Evolutionary conservation across 2,888 invertebrate genomes (phyloP).

Genomic region (Drosophila stalkeri): DNA sequence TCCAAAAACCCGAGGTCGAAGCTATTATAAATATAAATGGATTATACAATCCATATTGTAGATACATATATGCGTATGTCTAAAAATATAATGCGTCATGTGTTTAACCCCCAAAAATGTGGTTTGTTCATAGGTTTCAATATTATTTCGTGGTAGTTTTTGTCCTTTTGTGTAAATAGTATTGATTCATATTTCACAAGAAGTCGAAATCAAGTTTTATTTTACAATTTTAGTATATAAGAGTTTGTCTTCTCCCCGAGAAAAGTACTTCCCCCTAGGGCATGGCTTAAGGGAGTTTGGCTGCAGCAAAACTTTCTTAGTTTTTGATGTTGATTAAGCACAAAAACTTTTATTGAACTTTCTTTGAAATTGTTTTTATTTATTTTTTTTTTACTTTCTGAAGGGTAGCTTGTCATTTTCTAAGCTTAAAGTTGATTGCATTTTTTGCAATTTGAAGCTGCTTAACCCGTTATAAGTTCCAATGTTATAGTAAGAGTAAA

Average conservation of each 20-base stretch:
- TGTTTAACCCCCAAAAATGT: slow-evolving; percentile 13
- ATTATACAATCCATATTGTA: slow-evolving; percentile 8
- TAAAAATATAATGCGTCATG: slow-evolving; percentile 40
- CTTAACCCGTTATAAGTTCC: not conserved
- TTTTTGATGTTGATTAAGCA: slow-evolving; percentile 48
- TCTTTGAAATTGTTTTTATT: slow-evolving; percentile 12
- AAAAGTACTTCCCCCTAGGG: slow-evolving; percentile 1
- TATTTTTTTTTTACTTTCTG: slow-evolving; percentile 18
- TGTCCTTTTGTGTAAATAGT: slow-evolving; percentile 6
- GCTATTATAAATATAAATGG: slow-evolving; percentile 45
- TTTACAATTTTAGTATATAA: not conserved
- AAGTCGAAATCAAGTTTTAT: not conserved
- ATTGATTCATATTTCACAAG: slow-evolving; percentile 17
- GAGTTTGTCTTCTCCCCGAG: not conserved
- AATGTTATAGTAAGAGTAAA: not conserved
- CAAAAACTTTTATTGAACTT: slow-evolving; percentile 42
- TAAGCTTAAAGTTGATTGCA: slow-evolving; percentile 22
- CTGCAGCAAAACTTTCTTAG: slow-evolving; percentile 25
- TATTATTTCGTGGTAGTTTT: slow-evolving; percentile 26
- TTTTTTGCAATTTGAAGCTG: slow-evolving; percentile 5
- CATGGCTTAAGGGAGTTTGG: not conserved
- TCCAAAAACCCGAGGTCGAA: slow-evolving; percentile 43
- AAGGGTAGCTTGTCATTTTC: slow-evolving; percentile 15
- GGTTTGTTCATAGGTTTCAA: slow-evolving; percentile 39
- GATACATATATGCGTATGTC: slow-evolving; percentile 5